A percentile compares a stretch with the other conserved stretches of the same genome.
Evolutionary conservation across 64 coral and sea anemone genomes (phyloP).

Genomic region (Hydrozoanthus tunicans): DNA sequence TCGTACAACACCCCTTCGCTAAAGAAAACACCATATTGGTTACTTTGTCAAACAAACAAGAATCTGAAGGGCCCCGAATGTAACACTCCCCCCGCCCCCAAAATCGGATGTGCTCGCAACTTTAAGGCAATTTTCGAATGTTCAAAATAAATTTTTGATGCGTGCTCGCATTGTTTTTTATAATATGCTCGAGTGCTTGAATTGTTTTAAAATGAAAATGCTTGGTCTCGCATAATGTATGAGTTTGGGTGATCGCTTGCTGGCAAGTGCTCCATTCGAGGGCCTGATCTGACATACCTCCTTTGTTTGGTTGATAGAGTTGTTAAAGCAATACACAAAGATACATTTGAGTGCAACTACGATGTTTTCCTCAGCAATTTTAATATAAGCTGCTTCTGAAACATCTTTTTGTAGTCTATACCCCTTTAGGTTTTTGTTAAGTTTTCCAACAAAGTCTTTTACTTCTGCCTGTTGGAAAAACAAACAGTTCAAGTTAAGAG

Average conservation of each 20-base stretch:
- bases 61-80: no score
- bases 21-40: no score
- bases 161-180: no score
- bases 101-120: no score
- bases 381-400: slow-evolving; percentile 14
- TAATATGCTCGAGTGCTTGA: no score
- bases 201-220: no score
- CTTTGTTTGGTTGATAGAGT: not conserved
- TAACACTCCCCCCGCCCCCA: no score
- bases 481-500: not conserved
- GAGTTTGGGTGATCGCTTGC: not conserved
- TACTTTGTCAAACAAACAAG: no score
- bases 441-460: not conserved
- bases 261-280: not conserved
- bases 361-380: slow-evolving; percentile 5
- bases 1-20: no score
- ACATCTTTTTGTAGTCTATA: slow-evolving; percentile 2
- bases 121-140: no score
- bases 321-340: not conserved
- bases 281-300: not conserved
- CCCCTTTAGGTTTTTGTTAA: not conserved
- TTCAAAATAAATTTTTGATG: no score
- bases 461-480: not conserved
- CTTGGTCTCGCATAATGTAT: not conserved
- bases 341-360: not conserved